Base-by-base conservation (phyloP, 2,113 vertebrate genomes). In the Micromys minutus region DNA sequence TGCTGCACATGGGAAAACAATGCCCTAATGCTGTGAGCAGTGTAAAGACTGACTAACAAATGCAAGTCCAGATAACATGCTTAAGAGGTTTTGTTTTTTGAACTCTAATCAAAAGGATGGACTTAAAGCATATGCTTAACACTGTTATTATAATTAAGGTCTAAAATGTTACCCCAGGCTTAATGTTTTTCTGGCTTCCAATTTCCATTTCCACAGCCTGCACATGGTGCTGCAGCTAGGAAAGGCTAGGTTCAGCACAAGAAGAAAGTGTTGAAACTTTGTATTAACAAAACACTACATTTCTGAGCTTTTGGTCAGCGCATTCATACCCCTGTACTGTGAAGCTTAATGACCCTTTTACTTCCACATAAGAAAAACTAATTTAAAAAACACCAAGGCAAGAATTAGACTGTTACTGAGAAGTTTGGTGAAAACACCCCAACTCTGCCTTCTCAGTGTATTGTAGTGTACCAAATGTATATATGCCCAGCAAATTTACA, bases 191-290 rank as follows among this genome's bases (percentile, higher is more conserved):
- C 21, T 39, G 15, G 2, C 75, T 79, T 95, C 15, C 75, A 50
- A 8, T 75, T 80, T 91, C 36, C 7, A 74, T 34, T 77, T 26
- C 29, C 3, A 50, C 26, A 19, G 34, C n/a, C 47, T 93, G 81
- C 16, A 88, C 50, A 47, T 42, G 8, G 22, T 1, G 10, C 11
- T 83, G 11, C 3, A 55, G 7, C 34, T 42, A 10, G 31, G 9
- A 2, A 9, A 11, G 59, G 31, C n/a, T 5, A 81, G 91, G 34
- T 16, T 3, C 4, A 22, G 1, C 39, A 1, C 26, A 89, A 69
- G 24, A 90, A 89, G 45, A 75, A 92, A 87, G 29, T 67, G 61
- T 29, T 39, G n/a, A 55, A 93, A 84, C 50, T 24, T 90, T 88
- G 63, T 29, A 88, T 29, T 88, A 36, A 67, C 84, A 34, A 65